Conservation (phyloP, 2,888 invertebrate genomes). For the Drosophila tripunctata region DNA sequence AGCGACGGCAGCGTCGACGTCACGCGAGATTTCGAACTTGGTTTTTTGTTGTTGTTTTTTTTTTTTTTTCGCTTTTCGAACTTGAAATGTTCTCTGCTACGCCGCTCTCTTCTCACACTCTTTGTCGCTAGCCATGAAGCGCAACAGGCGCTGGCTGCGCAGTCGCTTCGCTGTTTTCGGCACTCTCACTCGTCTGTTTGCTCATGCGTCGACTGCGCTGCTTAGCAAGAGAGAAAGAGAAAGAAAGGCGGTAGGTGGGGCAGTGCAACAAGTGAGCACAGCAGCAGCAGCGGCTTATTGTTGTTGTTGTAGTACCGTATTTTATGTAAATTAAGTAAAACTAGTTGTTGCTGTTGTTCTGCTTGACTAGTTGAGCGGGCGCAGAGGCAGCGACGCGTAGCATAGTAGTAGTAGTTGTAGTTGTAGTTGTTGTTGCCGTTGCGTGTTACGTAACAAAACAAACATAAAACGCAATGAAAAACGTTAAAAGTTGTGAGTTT, state of each 20-base stretch:
- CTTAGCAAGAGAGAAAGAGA: neutral
- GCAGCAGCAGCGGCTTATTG: conserved; percentile 28
- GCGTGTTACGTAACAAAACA: conserved; percentile 60
- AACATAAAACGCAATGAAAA: conserved; percentile 38
- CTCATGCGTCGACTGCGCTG: conserved; percentile 47
- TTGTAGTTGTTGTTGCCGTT: no score
- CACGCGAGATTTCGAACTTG: conserved; percentile 43
- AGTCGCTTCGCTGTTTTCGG: conserved; percentile 39
- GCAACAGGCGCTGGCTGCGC: conserved; percentile 44
- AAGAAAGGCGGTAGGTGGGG: conserved; percentile 2
- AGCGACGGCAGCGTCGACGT: conserved; percentile 15
- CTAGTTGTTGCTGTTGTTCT: conserved; percentile 55
- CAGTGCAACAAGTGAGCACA: conserved; percentile 75
- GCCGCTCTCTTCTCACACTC: neutral
- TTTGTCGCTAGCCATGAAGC: conserved; percentile 31
- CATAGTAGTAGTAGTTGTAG: conserved; percentile 23
- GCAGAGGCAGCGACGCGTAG: conserved; percentile 56
- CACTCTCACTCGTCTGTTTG: conserved; percentile 56
- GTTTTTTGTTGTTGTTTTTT: no score
- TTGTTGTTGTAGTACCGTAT: conserved; percentile 48
- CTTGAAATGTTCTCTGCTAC: conserved; percentile 13
- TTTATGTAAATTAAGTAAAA: conserved; percentile 74
- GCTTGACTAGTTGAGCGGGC: conserved; percentile 68
- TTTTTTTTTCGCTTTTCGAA: conserved; percentile 8
- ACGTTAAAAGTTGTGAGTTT: conserved; percentile 41